Percentiles rank a stretch among this genome's conserved stretches.
Evolutionary conservation across 2,888 invertebrate species (phyloP).

Genomic region (Meta bourneti): DNA sequence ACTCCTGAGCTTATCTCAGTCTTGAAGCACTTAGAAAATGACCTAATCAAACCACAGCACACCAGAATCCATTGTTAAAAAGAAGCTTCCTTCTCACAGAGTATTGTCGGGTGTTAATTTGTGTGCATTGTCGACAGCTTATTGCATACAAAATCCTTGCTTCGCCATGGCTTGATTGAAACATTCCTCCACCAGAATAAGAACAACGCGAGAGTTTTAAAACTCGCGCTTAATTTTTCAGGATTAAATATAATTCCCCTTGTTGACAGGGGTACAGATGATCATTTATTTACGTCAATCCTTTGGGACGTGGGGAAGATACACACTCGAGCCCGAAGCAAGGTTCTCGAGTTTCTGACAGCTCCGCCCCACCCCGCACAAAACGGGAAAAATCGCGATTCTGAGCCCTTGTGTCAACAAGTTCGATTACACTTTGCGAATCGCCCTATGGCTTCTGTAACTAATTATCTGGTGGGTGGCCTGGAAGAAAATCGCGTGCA

Average conservation of each 20-base stretch:
- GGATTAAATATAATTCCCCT: slow-evolving; percentile 19
- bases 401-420: slow-evolving; percentile 57
- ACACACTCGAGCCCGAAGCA: background rate
- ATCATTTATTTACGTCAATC: slow-evolving; percentile 40
- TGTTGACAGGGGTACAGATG: background rate
- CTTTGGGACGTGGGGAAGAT: background rate
- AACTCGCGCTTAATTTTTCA: slow-evolving; percentile 8
- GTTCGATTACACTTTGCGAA: slow-evolving; percentile 63
- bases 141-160: background rate
- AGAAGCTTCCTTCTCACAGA: no score
- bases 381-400: slow-evolving; percentile 26
- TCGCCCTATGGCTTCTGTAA: slow-evolving; percentile 33
- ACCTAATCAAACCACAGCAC: no score
- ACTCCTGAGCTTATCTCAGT: no score
- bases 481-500: slow-evolving; percentile 47
- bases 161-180: background rate
- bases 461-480: slow-evolving; percentile 41
- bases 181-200: background rate
- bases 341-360: slow-evolving; percentile 31
- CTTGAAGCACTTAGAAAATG: no score
- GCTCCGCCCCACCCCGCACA: background rate
- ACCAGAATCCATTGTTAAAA: no score
- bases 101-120: no score
- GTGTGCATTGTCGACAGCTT: no score
- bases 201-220: background rate